Conservation (phyloP, 2,113 vertebrate genomes). For the Alaudala cheleensis region DNA sequence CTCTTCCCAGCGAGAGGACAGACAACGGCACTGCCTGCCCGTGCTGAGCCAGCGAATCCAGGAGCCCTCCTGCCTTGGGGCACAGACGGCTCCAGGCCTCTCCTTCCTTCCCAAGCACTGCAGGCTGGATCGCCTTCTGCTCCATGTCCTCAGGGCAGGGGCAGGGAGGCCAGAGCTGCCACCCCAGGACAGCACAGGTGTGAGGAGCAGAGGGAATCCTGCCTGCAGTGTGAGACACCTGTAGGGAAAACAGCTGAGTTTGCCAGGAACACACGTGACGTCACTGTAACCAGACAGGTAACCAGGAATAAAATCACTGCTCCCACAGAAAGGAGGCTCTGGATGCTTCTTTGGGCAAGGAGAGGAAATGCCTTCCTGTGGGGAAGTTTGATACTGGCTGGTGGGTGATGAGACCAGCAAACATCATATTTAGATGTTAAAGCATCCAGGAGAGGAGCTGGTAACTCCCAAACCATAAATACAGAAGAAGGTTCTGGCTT, state of each 20-base stretch:
- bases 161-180: neutral
- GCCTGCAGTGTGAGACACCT: neutral
- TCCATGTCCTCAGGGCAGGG: neutral
- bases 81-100: neutral
- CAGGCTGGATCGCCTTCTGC: neutral
- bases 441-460: neutral
- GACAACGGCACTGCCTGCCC: neutral
- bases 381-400: neutral
- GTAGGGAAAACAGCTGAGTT: neutral
- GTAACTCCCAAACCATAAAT: neutral
- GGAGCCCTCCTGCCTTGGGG: neutral
- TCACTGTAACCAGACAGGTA: neutral
- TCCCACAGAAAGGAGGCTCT: neutral
- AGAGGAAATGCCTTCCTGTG: neutral
- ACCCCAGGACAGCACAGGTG: neutral
- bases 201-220: neutral
- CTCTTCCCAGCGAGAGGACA: neutral
- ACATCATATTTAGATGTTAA: neutral
- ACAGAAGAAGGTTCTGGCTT: neutral
- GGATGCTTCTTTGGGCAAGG: neutral
- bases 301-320: accelerated
- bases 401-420: neutral
- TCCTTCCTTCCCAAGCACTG: neutral
- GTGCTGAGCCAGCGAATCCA: neutral
- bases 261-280: neutral